Evolutionary conservation across 1,140 invertebrate species (phyloP).

Genomic region (Drosophila littoralis): DNA sequence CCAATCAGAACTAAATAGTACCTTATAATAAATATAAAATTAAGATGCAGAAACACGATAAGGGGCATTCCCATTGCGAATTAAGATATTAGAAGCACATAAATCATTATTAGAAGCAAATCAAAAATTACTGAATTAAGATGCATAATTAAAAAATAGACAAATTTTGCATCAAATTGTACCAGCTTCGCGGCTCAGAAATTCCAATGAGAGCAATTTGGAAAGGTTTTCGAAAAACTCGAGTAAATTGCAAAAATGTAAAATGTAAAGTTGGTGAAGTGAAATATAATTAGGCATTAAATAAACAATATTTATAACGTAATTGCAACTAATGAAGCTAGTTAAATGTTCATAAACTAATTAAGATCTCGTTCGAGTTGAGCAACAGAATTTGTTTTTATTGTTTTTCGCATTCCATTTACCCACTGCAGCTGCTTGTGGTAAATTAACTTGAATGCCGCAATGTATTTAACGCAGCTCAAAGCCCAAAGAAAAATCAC

Average conservation of each 20-base stretch:
- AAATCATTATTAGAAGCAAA: too few relatives aligned
- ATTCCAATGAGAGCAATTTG: neutral
- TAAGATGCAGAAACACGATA: too few relatives aligned
- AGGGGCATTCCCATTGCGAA: too few relatives aligned
- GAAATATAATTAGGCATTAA: slow-evolving; percentile 30
- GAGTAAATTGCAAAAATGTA: neutral
- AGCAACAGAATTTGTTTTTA: slow-evolving; percentile 54
- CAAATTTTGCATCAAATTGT: too few relatives aligned
- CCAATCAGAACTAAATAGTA: too few relatives aligned
- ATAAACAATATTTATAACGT: slow-evolving; percentile 53
- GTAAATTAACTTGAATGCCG: slow-evolving; percentile 79
- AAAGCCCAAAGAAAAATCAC: slow-evolving; percentile 37
- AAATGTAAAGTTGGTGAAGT: slow-evolving; percentile 15
- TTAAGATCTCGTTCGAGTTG: slow-evolving; percentile 51
- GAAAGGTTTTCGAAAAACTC: neutral
- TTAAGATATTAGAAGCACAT: too few relatives aligned
- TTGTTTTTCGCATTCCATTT: slow-evolving; percentile 14
- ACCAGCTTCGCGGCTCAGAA: neutral
- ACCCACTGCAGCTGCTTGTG: slow-evolving; percentile 53
- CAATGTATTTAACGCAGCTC: slow-evolving; percentile 77
- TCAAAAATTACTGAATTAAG: too few relatives aligned
- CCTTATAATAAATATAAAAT: too few relatives aligned
- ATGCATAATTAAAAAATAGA: too few relatives aligned
- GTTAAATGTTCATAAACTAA: slow-evolving; percentile 76
- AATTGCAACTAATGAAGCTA: slow-evolving; percentile 65